Percentiles rank a stretch among this genome's conserved stretches.
Conservation (phyloP, 2,797 vertebrate genomes). For the Hyperoplus immaculatus region DNA sequence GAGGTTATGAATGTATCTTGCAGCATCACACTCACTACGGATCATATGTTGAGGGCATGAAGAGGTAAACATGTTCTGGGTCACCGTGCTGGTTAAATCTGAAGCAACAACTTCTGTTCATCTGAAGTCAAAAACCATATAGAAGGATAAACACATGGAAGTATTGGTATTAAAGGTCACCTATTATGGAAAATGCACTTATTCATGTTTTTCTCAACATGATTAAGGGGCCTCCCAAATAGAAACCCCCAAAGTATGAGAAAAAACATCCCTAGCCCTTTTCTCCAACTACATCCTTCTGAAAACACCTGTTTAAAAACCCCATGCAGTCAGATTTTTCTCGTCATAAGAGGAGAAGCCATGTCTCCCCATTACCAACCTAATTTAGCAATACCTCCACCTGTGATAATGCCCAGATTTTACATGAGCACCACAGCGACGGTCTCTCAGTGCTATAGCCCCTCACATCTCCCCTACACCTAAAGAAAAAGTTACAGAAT, state of each 20-base stretch:
- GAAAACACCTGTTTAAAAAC: too few relatives aligned
- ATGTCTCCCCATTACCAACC: too few relatives aligned
- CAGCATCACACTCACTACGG: conserved; percentile 16
- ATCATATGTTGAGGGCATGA: conserved; percentile 34
- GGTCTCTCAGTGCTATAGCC: conserved; percentile 39
- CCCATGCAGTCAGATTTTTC: too few relatives aligned
- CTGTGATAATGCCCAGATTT: conserved; percentile 8
- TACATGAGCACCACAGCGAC: conserved; percentile 48
- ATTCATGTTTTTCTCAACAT: too few relatives aligned
- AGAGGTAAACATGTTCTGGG: neutral
- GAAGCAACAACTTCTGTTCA: conserved; percentile 7
- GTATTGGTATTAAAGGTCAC: neutral
- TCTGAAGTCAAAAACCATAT: neutral
- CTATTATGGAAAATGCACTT: too few relatives aligned
- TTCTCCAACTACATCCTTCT: too few relatives aligned
- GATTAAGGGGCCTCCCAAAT: too few relatives aligned
- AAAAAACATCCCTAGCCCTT: too few relatives aligned
- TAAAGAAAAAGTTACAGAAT: conserved; percentile 61
- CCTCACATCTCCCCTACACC: conserved; percentile 50
- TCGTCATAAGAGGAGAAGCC: too few relatives aligned
- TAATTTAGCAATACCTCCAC: too few relatives aligned
- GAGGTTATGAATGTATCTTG: conserved; percentile 38
- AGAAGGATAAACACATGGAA: conserved; percentile 3
- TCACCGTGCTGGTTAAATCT: neutral
- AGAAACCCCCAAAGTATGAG: too few relatives aligned